Evolutionary conservation across 2,888 invertebrate genomes (phyloP).

Genomic region (Mimachlamys varia): DNA sequence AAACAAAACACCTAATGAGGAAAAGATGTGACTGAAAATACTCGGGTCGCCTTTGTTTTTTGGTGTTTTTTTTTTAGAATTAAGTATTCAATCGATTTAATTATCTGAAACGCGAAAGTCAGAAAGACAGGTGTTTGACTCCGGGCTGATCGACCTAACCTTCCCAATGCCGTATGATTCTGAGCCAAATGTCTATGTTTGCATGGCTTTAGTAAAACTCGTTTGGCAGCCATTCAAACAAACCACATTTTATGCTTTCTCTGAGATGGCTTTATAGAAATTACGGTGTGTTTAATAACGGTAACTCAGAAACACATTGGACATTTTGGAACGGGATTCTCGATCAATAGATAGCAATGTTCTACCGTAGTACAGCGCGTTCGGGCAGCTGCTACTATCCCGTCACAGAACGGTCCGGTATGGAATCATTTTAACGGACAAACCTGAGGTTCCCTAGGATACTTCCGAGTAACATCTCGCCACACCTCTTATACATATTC

Average conservation of each 20-base stretch:
- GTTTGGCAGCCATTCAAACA: conserved; percentile 8
- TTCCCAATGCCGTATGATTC: background rate
- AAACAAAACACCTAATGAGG: background rate
- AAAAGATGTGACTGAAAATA: background rate
- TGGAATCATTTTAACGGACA: background rate
- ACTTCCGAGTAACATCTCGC: background rate
- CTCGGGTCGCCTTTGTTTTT: background rate
- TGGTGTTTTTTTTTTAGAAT: background rate
- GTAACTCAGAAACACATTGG: background rate
- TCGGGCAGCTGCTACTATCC: background rate
- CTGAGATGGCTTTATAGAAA: background rate
- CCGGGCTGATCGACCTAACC: background rate
- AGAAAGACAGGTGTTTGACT: background rate
- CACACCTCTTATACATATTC: background rate
- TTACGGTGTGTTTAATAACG: conserved; percentile 10
- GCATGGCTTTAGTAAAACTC: background rate
- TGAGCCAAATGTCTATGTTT: background rate
- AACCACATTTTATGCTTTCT: background rate
- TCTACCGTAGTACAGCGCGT: background rate
- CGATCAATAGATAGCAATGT: background rate
- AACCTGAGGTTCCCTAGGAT: background rate
- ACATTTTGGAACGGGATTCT: background rate
- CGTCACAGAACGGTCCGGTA: background rate
- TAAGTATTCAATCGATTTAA: background rate
- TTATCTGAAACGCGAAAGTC: background rate